phyloP scores from a whole-genome alignment of 2,888 invertebrate species.

The Alsophila aescularia region DNA sequence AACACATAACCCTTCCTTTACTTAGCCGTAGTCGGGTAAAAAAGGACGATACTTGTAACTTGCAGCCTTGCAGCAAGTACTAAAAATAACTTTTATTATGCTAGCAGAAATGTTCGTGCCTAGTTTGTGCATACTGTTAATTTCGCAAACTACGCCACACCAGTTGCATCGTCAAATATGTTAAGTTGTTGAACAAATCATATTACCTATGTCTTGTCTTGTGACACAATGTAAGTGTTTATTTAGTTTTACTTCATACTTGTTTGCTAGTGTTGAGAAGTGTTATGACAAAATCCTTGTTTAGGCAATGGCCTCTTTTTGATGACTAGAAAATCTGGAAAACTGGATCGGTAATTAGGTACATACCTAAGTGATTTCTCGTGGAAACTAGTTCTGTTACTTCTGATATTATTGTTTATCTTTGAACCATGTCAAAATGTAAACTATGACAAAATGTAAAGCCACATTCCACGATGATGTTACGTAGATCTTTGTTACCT shows the following conservation, averaged over 20 bases:
- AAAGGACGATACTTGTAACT: not conserved
- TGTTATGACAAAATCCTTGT: constrained; percentile 18
- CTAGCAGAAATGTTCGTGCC: constrained; percentile 30
- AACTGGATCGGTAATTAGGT: no score
- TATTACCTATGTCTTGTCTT: constrained; percentile 46
- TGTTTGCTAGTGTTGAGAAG: constrained; percentile 26
- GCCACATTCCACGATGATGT: no score
- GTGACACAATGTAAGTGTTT: constrained; percentile 46
- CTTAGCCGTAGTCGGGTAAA: not conserved
- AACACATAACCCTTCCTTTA: no score
- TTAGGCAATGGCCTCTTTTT: not conserved
- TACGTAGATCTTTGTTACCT: no score
- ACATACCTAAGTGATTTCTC: no score
- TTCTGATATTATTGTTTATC: not conserved
- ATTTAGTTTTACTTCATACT: constrained; percentile 47
- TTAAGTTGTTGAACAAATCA: constrained; percentile 48
- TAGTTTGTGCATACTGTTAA: constrained; percentile 36
- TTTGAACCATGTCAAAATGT: no score
- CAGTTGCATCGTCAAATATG: constrained; percentile 47
- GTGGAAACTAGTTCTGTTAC: no score
- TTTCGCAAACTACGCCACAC: constrained; percentile 48
- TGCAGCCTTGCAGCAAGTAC: not conserved
- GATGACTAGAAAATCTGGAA: no score
- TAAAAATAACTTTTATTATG: not conserved
- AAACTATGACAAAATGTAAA: not conserved